A percentile compares a stretch with the other conserved stretches of the same genome.
Evolutionary conservation across 1,140 invertebrate species (phyloP).

Genomic region (Bombus ignitus): DNA sequence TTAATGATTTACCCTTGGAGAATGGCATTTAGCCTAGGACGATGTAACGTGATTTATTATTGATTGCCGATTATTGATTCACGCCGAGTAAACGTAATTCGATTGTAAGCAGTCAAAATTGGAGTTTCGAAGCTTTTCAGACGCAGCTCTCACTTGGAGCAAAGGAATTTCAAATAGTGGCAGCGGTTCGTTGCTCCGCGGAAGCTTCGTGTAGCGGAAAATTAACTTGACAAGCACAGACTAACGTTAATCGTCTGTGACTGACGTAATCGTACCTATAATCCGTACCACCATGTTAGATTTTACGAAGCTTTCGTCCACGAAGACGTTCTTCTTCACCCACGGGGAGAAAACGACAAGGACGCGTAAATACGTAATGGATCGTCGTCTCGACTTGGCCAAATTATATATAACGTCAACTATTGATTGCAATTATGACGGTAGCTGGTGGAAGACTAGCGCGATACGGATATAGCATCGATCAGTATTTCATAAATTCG

Average conservation of each 20-base stretch:
- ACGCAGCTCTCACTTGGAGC: neutral
- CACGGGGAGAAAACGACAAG: neutral
- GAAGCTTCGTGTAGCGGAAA: neutral
- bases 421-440: constrained; percentile 67
- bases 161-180: neutral
- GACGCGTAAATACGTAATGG: constrained; percentile 59
- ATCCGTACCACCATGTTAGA: neutral
- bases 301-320: neutral
- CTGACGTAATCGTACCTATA: constrained; percentile 1
- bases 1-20: constrained; percentile 63
- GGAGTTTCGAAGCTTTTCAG: neutral
- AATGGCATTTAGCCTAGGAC: constrained; percentile 54
- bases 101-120: neutral
- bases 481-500: constrained; percentile 69
- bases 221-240: constrained; percentile 2
- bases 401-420: constrained; percentile 60
- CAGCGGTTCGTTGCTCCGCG: neutral
- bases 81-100: constrained; percentile 26
- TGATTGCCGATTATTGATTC: constrained; percentile 43
- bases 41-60: constrained; percentile 56
- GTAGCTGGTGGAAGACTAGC: constrained; percentile 40
- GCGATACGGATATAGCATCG: constrained; percentile 59
- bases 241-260: constrained; percentile 1
- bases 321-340: neutral
- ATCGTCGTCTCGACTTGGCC: constrained; percentile 48